Evolutionary conservation across 2,113 vertebrate genomes (phyloP).

Genomic region (Irena cyanogastra): DNA sequence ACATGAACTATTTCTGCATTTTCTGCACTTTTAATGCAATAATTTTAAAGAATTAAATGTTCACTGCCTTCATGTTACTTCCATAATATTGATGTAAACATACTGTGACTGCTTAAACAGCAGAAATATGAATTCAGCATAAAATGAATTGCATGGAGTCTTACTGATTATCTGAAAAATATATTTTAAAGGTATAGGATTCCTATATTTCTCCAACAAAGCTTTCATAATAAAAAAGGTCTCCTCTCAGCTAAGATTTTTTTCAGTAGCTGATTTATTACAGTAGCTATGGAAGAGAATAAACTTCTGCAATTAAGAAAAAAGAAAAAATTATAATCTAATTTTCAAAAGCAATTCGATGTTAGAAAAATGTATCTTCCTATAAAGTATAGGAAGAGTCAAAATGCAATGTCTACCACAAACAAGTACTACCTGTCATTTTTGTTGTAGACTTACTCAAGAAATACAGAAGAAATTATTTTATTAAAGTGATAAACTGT

Average conservation of each 20-base stretch:
- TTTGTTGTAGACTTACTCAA: not conserved
- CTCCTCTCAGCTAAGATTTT: not conserved
- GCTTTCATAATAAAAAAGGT: not conserved
- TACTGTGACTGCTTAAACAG: not conserved
- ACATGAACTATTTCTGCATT: not conserved
- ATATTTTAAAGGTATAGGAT: not conserved
- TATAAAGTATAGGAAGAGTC: not conserved
- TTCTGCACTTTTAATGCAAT: not conserved
- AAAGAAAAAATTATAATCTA: accelerated
- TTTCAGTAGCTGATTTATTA: not conserved
- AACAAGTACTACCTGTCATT: not conserved
- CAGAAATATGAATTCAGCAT: not conserved
- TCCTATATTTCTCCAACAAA: not conserved
- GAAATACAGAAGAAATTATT: not conserved
- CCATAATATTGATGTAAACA: not conserved
- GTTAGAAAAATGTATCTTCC: not conserved
- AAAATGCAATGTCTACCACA: not conserved
- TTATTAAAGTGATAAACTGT: not conserved
- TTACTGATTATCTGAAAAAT: not conserved
- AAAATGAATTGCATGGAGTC: not conserved
- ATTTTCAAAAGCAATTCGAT: not conserved
- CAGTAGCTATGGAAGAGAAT: not conserved
- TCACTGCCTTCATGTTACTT: not conserved
- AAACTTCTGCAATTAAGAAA: not conserved
- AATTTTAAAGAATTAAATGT: not conserved